phyloP scores from a whole-genome alignment of 1,140 invertebrate genomes.

The Anoplolepis gracilipes region DNA sequence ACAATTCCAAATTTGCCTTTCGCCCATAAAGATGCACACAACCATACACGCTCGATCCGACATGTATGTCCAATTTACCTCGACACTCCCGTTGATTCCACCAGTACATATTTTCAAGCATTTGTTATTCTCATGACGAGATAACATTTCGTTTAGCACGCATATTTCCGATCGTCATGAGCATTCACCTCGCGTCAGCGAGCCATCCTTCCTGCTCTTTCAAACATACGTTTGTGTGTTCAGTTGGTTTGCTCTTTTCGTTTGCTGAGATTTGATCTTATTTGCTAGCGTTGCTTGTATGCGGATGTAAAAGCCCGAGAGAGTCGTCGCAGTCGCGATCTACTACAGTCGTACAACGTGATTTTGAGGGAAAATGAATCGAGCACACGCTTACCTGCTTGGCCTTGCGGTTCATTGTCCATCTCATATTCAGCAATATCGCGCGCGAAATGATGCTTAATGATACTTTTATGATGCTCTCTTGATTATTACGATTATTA shows the following conservation, averaged over 20 bases:
- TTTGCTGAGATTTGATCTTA: slow-evolving; percentile 76
- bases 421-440: slow-evolving; percentile 62
- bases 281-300: slow-evolving; percentile 77
- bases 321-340: slow-evolving; percentile 43
- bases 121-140: slow-evolving; percentile 28
- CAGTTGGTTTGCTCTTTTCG: slow-evolving; percentile 76
- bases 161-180: slow-evolving; percentile 34
- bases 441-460: slow-evolving; percentile 28
- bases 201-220: slow-evolving; percentile 12
- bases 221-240: slow-evolving; percentile 63
- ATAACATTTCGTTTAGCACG: slow-evolving; percentile 50
- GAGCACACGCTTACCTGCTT: slow-evolving; percentile 82
- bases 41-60: slow-evolving; percentile 4
- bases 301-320: slow-evolving; percentile 63
- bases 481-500: slow-evolving; percentile 20
- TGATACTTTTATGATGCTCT: slow-evolving; percentile 34
- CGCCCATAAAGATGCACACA: background rate
- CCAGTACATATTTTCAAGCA: slow-evolving; percentile 19
- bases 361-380: slow-evolving; percentile 73
- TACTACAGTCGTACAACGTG: slow-evolving; percentile 60
- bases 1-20: slow-evolving; percentile 11
- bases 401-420: slow-evolving; percentile 78
- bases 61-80: slow-evolving; percentile 2
- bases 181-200: slow-evolving; percentile 53
- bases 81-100: slow-evolving; percentile 1